phyloP scores from a whole-genome alignment of 2,113 vertebrate genomes.

The Protobothrops mucrosquamatus region DNA sequence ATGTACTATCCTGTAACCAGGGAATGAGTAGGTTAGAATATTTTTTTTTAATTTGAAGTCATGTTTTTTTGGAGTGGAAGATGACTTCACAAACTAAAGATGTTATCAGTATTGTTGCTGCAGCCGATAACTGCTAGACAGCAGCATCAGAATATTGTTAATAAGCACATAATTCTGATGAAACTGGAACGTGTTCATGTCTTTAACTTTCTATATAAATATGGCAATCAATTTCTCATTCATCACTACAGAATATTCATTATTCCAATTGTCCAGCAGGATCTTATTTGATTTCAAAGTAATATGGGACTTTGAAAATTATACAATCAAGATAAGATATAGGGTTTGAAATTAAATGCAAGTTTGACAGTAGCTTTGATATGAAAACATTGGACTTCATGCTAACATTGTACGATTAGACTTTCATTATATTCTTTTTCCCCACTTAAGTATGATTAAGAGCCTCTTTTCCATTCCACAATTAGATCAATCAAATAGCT shows the following conservation, averaged over 20 bases:
- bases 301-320: not conserved
- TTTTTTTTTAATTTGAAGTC: not conserved
- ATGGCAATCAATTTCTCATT: not conserved
- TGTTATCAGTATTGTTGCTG: not conserved
- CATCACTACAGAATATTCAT: not conserved
- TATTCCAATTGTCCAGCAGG: not conserved
- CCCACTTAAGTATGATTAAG: not conserved
- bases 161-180: not conserved
- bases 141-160: not conserved
- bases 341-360: not conserved
- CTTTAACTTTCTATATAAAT: not conserved
- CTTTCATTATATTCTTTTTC: not conserved
- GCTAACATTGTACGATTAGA: not conserved
- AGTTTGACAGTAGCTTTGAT: not conserved
- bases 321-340: not conserved
- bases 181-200: not conserved
- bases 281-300: not conserved
- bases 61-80: not conserved
- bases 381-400: not conserved
- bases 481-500: not conserved
- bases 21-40: not conserved
- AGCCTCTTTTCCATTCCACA: not conserved
- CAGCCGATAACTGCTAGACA: not conserved
- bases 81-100: not conserved
- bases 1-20: not conserved